Base-by-base conservation (phyloP, 1,140 invertebrate species). In the Tetraneura akinire region DNA sequence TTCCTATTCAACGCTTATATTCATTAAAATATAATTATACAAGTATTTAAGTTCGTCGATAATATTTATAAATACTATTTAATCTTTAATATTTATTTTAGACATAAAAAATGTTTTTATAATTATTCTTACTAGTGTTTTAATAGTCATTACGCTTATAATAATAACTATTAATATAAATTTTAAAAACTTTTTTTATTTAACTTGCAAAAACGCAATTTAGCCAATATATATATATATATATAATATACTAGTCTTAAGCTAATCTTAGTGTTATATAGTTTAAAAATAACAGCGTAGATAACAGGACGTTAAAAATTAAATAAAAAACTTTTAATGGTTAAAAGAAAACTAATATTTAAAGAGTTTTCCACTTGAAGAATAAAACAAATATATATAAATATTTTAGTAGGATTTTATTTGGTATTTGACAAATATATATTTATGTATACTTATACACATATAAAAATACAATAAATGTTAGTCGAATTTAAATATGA, bases 151-250 rank as follows among this genome's bases (percentile, higher is more conserved):
- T 64, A 9, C 32, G n/a, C 18, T n/a, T n/a, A n/a, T n/a, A n/a
- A n/a, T n/a, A n/a, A n/a, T n/a, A n/a, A n/a, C n/a, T n/a, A n/a
- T n/a, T n/a, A n/a, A n/a, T n/a, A n/a, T n/a, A n/a, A n/a, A n/a
- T n/a, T n/a, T n/a, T n/a, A n/a, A 64, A 64, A 64, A 64, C 62
- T 64, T 64, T 64, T 51, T 51, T 18, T 37, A 37, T 37, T 64
- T 64, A 64, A 37, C 62, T 64, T 64, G 62, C 18, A 64, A 37
- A 64, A 64, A 32, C 18, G 37, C 29, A n/a, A n/a, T n/a, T n/a
- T n/a, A n/a, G n/a, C 16, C 2, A 18, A 49, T 2, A 14, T 49
- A 51, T 18, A 18, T 4, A 51, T 4, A 21, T 64, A 42, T 10
- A 9, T 64, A 18, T 29, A 21, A 64, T 3, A n/a, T 37, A 64